Evolutionary conservation across 2,888 invertebrate genomes (phyloP).

Genomic region (Cephalotes varians): DNA sequence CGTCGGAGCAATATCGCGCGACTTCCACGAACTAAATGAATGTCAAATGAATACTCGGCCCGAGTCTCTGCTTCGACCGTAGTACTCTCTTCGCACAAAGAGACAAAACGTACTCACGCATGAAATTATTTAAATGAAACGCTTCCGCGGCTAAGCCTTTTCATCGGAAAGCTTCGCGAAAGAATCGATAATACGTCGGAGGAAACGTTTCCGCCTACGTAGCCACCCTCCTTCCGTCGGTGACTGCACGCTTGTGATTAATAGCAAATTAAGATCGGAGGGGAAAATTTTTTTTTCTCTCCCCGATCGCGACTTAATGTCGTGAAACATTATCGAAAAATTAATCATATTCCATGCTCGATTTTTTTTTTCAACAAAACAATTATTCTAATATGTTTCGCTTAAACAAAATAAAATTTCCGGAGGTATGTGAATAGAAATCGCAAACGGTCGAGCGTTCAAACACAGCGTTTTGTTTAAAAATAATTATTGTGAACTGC

Average conservation of each 20-base stretch:
- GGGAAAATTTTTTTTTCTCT: constrained; percentile 26
- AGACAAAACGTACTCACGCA: constrained; percentile 73
- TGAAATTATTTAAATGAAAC: constrained; percentile 78
- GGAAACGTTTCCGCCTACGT: constrained; percentile 38
- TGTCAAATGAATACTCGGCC: constrained; percentile 73
- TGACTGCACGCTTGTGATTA: constrained; percentile 71
- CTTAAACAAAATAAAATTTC: not conserved
- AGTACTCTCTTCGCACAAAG: constrained; percentile 38
- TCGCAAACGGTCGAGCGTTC: not conserved
- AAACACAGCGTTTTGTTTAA: constrained; percentile 16
- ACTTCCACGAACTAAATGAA: constrained; percentile 74
- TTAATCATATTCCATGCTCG: constrained; percentile 8
- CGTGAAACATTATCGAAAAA: constrained; percentile 22
- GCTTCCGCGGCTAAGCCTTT: constrained; percentile 67
- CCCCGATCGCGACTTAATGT: constrained; percentile 6
- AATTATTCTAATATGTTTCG: not conserved
- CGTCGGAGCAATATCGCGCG: constrained; percentile 60
- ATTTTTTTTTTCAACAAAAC: constrained; percentile 8
- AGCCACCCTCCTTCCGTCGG: constrained; percentile 26
- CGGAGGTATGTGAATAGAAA: not conserved
- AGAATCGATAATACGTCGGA: constrained; percentile 70
- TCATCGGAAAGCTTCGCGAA: constrained; percentile 57
- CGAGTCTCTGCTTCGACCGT: constrained; percentile 37
- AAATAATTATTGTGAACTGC: not conserved
- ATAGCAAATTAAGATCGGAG: constrained; percentile 69